Conservation (phyloP, 2,888 invertebrate genomes). For the Caenorhabditis doughertyi region DNA sequence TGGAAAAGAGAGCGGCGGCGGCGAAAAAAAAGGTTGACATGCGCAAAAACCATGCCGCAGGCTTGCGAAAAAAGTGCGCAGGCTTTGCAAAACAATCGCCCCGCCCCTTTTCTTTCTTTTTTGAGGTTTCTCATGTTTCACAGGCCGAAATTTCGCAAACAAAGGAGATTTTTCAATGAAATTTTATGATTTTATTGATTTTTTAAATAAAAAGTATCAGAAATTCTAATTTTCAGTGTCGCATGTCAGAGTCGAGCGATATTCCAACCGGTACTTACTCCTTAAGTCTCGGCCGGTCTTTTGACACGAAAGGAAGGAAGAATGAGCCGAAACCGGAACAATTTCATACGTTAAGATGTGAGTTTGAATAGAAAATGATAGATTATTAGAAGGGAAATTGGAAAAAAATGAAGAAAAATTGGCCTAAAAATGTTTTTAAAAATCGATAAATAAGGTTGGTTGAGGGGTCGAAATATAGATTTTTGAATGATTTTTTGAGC, state of each 20-base stretch:
- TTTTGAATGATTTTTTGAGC: neutral
- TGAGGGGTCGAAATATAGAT: too few relatives aligned
- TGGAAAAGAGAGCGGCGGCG: too few relatives aligned
- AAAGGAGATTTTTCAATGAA: too few relatives aligned
- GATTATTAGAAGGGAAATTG: neutral
- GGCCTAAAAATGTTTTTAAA: too few relatives aligned
- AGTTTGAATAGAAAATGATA: too few relatives aligned
- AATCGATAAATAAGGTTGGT: too few relatives aligned
- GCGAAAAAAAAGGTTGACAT: neutral
- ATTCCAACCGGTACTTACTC: slow-evolving; percentile 77
- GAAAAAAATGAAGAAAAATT: too few relatives aligned
- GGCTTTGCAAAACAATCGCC: neutral
- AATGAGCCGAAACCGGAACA: slow-evolving; percentile 35
- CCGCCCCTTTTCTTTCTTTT: neutral
- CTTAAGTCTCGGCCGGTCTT: slow-evolving; percentile 74
- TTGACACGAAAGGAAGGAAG: slow-evolving; percentile 47
- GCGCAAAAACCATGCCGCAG: neutral
- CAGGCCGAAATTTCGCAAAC: too few relatives aligned
- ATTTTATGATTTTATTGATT: neutral
- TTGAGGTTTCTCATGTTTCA: neutral
- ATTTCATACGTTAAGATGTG: slow-evolving; percentile 76
- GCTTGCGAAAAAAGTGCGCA: neutral
- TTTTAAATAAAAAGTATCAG: neutral
- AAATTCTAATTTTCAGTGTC: slow-evolving; percentile 9
- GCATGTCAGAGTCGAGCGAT: slow-evolving; percentile 67